Percentiles rank a stretch among this genome's conserved stretches.
Conservation (phyloP, 2,113 vertebrate species). For the Paramormyrops kingsleyae region DNA sequence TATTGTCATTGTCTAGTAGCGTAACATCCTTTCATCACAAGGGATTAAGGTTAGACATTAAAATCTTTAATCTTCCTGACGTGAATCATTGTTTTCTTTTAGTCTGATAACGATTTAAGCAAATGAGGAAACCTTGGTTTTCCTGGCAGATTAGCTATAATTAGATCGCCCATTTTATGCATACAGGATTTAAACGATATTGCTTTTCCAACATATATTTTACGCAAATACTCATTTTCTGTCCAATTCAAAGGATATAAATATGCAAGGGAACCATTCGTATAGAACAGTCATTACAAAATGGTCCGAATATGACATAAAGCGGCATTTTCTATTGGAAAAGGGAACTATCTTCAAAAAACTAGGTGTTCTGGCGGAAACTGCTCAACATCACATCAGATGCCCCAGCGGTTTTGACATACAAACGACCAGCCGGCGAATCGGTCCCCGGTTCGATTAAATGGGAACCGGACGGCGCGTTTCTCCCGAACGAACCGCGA, state of each 20-base stretch:
- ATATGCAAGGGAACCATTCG: background rate
- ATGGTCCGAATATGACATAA: background rate
- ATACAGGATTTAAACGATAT: background rate
- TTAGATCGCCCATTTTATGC: background rate
- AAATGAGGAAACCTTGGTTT: background rate
- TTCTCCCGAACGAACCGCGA: background rate
- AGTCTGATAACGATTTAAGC: background rate
- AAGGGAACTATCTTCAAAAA: background rate
- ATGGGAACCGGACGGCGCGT: background rate
- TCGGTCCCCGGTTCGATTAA: background rate
- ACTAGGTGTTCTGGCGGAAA: background rate
- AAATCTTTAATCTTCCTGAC: background rate
- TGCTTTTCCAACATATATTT: background rate
- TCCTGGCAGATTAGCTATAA: background rate
- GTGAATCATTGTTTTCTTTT: background rate
- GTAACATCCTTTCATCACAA: background rate
- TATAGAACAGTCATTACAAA: background rate
- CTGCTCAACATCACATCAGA: background rate
- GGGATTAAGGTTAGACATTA: background rate
- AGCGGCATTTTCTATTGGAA: background rate
- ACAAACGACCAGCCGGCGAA: background rate
- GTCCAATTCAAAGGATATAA: background rate
- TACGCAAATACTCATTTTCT: background rate
- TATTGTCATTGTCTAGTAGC: background rate
- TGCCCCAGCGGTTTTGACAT: background rate